These are phyloP conservation scores for Lepidurus apus DNA, from an alignment of 1,140 invertebrate species.

Conservation along the genomic window DNA sequence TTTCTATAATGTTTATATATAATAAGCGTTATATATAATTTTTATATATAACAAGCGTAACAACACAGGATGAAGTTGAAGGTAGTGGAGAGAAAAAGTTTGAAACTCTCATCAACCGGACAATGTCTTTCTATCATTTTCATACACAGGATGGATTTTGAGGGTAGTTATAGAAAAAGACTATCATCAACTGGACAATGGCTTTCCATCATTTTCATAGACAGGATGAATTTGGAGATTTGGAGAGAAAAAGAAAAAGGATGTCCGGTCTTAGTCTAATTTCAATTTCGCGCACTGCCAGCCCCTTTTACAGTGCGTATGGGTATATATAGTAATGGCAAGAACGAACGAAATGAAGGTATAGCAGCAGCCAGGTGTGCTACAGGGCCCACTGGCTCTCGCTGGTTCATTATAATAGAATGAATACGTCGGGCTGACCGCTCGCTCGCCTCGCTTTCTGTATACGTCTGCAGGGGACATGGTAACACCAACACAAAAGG, in stretches of 20 bases:
- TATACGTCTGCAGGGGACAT: background rate
- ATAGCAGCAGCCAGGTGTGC: background rate
- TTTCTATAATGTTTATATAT: no score
- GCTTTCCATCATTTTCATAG: background rate
- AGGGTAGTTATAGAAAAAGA: no score
- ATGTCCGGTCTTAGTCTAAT: background rate
- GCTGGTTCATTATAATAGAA: conserved; percentile 8
- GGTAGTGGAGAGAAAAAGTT: no score
- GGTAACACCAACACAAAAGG: background rate
- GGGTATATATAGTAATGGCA: background rate
- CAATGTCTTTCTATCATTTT: no score
- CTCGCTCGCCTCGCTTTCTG: background rate
- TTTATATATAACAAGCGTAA: no score
- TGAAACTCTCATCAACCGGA: no score
- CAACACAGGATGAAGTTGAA: no score
- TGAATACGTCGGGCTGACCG: conserved; percentile 9
- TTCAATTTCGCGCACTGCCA: background rate
- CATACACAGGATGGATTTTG: background rate
- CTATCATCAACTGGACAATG: no score
- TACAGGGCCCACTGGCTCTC: background rate
- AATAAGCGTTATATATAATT: no score
- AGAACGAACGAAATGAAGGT: background rate
- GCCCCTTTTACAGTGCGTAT: background rate
- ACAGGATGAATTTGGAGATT: background rate
- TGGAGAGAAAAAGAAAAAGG: background rate